These are phyloP conservation scores for Idaea straminata DNA, from an alignment of 2,888 invertebrate genomes.

Conservation along the genomic window DNA sequence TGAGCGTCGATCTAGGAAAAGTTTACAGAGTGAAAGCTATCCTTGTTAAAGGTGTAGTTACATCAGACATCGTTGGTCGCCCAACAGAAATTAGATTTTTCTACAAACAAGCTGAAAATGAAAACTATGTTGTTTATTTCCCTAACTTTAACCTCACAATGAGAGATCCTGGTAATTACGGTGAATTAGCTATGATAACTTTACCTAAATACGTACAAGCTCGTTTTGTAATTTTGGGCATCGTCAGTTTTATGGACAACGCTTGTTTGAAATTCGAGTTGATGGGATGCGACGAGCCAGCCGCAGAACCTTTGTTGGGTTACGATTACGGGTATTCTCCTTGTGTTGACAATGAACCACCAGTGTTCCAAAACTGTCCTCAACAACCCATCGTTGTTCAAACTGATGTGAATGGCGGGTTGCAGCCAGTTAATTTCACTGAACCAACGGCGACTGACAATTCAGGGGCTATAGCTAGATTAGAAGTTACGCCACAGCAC, in stretches of 20 bases:
- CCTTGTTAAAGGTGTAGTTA: constrained; percentile 95
- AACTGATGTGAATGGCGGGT: constrained; percentile 93
- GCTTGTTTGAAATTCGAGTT: constrained; percentile 97
- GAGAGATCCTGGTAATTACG: constrained; percentile 97
- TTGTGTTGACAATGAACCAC: constrained; percentile 97
- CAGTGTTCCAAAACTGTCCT: constrained; percentile 97
- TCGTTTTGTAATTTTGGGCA: constrained; percentile 95
- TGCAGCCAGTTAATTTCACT: constrained; percentile 94
- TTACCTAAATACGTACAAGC: constrained; percentile 96
- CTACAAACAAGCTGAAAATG: constrained; percentile 95
- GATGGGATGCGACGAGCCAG: constrained; percentile 96
- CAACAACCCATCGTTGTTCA: constrained; percentile 94
- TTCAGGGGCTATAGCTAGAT: constrained; percentile 94
- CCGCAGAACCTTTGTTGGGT: constrained; percentile 89
- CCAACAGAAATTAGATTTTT: constrained; percentile 98
- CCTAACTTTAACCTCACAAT: constrained; percentile 97
- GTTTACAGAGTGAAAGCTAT: constrained; percentile 96
- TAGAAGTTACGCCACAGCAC: constrained; percentile 95
- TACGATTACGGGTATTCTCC: constrained; percentile 96
- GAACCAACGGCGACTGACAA: constrained; percentile 97
- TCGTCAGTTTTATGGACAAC: constrained; percentile 98
- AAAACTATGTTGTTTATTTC: constrained; percentile 98
- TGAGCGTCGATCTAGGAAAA: constrained; percentile 96
- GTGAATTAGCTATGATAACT: constrained; percentile 97
- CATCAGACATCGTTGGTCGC: constrained; percentile 96